Evolutionary conservation across 2,113 vertebrate species (phyloP), one percentile per base, ranked within the genome.

Genomic region (Hipposideros armiger): DNA sequence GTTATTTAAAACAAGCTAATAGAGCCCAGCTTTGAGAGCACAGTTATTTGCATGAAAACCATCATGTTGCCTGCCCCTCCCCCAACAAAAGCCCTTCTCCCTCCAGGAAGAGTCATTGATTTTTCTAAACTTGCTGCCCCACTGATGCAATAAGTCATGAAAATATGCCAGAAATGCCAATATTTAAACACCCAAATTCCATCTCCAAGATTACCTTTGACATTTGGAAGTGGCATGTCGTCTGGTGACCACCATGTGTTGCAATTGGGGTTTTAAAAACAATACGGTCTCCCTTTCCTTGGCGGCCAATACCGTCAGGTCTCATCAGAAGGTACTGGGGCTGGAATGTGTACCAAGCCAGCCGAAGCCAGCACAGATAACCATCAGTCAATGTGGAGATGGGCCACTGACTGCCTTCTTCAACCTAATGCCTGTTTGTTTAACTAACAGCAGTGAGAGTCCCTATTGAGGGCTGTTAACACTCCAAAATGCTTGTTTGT

Each of bases 401-500:
- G 58, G 69, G 50, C 73, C 16, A 1, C 70, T 28, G 84, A 83
- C 64, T 52, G 80, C 87, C n/a, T 91, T 60, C 66, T 24, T 95
- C 81, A 74, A 30, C 62, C 70, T 56, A 73, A 42, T 42, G 66
- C 20, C 77, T 97, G 70, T 96, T 97, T 97, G 92, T 84, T 97
- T 95, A 97, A 94, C 93, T 94, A 95, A 62, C 82, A 86, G 30
- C 77, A 95, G 94, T 72, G 94, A 97, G 95, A 95, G 96, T 95
- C 92, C 77, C 83, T 66, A 78, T 90, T 93, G 92, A 95, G 85
- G 81, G 45, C 94, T 88, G 92, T 95, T 96, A 97, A 95, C 92
- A 88, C 87, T 91, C 67, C 50, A 73, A 81, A 95, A 80, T 11
- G 60, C 42, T 95, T 95, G 83, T 90, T 95, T 88, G 87, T 73